Conservation (phyloP, 2,113 vertebrate species). For the Edolisoma coerulescens region DNA sequence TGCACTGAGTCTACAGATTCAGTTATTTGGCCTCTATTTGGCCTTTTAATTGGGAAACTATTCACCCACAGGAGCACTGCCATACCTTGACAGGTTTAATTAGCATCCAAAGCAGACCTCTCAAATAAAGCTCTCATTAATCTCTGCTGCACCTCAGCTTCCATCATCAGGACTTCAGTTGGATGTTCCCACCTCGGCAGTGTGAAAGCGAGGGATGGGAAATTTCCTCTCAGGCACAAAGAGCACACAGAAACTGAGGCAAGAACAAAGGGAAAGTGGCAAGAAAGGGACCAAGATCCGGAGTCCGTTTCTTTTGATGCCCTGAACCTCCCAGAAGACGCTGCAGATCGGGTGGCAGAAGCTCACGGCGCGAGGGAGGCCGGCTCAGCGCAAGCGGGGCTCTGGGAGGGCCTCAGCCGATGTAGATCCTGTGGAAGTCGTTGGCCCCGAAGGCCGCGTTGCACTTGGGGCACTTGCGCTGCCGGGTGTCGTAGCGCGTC, state of each 20-base stretch:
- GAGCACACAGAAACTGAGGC: background rate
- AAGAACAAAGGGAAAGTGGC: background rate
- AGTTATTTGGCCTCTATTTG: background rate
- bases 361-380: background rate
- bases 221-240: background rate
- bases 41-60: background rate
- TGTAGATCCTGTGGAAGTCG: conserved; percentile 96
- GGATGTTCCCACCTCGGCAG: background rate
- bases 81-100: background rate
- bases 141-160: background rate
- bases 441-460: conserved; percentile 97
- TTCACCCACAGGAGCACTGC: background rate
- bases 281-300: background rate
- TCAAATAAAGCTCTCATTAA: background rate
- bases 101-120: background rate
- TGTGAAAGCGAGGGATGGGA: background rate
- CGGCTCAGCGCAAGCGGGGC: background rate
- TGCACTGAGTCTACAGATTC: background rate
- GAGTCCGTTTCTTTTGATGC: background rate
- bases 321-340: background rate
- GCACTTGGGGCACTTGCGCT: conserved; percentile 97
- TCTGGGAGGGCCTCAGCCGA: conserved; percentile 72
- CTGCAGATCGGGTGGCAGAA: background rate
- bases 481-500: conserved; percentile 91
- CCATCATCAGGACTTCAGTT: background rate